Evolutionary conservation across 2,797 vertebrate genomes (phyloP), one percentile per base, ranked within the genome.

Genomic region (Notoglanidium macrostoma): DNA sequence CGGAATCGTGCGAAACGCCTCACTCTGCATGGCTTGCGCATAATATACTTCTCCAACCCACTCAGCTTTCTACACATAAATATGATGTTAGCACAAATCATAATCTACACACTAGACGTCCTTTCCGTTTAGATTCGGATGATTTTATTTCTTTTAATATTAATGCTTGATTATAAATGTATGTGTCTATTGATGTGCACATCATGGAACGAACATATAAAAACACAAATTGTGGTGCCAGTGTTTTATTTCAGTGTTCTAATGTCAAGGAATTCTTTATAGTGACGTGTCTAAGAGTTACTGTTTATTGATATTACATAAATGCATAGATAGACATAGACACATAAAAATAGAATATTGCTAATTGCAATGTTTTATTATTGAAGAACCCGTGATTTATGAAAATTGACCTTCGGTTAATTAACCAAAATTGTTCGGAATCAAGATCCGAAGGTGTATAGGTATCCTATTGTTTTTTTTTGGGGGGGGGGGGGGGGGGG

Each of bases 11-110:
- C 35, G 19, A 46, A 74, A 76, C n/a, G 51, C 35, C 14, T 85
- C 61, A 84, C 12, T 74, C 79, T 84, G 55, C 84, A 80, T 74
- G 57, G 57, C 73, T 65, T 87, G 4, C 40, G 10, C 46, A 59
- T 85, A 55, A 74, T 49, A 63, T 68, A 84, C 57, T 54, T 87
- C 67, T 51, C 57, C 55, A 88, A 87, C 81, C 83, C 59, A 61
- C 73, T 68, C 54, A 49, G 83, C 84, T 77, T 84, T 76, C 84
- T n/a, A 61, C 10, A 77, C 46, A 51, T 65, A 46, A 14, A 77
- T 84, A 82, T 77, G 32, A 55, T 19, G 44, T 70, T 78, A 84
- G 67, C 83, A n/a, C 67, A 29, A 81, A 76, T 29, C 68, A 70
- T 32, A 54, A 74, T 84, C 46, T 35, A 35, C 8, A 49, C 35